Evolutionary conservation across 2,888 invertebrate genomes (phyloP), one percentile per base, ranked within the genome.

Genomic region (Strigamia maritima): DNA sequence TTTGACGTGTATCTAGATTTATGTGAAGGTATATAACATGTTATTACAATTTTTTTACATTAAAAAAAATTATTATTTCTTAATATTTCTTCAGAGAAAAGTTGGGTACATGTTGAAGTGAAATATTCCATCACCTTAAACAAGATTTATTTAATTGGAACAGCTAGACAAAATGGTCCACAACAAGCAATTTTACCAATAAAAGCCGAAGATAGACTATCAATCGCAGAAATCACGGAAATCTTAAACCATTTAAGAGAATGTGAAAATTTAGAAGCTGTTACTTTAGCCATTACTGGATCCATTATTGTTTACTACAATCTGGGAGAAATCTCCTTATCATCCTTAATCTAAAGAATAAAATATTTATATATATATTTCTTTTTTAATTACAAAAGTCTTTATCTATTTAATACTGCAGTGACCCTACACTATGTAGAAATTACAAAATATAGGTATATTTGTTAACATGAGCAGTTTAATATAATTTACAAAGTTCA

Each of bases 331-430:
- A 28, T 14, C n/a, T 14, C 10, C 12, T 26, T 28, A 12, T 70
- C 70, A 70, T 4, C 26, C 26, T 28, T 19, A 49, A 12, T 16
- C 49, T 19, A 49, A 19, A 49, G 10, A 49, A 19, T 49, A 1
- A 12, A 19, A 16, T 49, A 12, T 19, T 19, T 19, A 49, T 19
- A 49, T 49, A 49, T 19, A 49, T 16, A 19, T 49, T 16, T 49
- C 19, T 49, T 49, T n/a, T 49, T 49, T 49, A 49, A 49, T 49
- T 70, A 70, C 70, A 70, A 70, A 54, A 70, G 70, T 70, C 70
- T 70, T 70, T 28, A 70, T 28, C 70, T 70, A 70, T 70, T 70
- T 70, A 70, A 70, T 70, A 70, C 70, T 70, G 70, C 70, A 70
- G 70, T 70, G 70, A 70, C 24, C 70, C 70, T 70, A 70, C 70